Evolutionary conservation across 2,888 invertebrate species (phyloP).

Genomic region (Protonemura montana): DNA sequence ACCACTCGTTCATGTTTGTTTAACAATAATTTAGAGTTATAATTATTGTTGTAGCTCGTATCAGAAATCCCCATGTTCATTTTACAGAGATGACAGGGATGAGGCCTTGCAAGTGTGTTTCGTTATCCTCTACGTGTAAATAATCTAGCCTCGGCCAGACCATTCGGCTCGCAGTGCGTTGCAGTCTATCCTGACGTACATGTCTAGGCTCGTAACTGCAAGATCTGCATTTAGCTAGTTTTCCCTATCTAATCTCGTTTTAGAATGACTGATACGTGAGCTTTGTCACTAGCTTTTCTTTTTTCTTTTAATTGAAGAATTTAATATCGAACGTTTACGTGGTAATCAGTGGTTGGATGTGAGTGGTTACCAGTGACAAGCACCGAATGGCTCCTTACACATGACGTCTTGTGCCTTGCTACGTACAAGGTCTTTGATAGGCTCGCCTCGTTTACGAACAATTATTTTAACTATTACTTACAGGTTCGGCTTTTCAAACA

Average conservation of each 20-base stretch:
- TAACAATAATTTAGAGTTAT: not conserved
- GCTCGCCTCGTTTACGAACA: not conserved
- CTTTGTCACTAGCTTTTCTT: not conserved
- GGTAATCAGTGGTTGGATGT: too few species aligned
- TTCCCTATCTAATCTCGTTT: slow-evolving; percentile 13
- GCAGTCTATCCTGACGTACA: slow-evolving; percentile 38
- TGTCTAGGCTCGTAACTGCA: not conserved
- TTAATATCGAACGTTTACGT: too few species aligned
- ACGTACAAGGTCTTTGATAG: not conserved
- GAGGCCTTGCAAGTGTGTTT: not conserved
- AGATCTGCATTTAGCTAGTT: not conserved
- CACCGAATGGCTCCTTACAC: not conserved
- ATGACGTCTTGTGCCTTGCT: not conserved
- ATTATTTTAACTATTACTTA: not conserved
- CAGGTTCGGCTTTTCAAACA: not conserved
- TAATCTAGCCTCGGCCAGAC: not conserved
- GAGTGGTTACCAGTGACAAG: not conserved
- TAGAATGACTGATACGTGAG: not conserved
- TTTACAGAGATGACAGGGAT: not conserved
- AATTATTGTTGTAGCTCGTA: not conserved
- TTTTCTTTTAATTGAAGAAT: too few species aligned
- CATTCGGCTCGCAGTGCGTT: not conserved
- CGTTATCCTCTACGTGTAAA: not conserved
- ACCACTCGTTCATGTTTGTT: slow-evolving; percentile 12
- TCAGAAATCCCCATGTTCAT: not conserved